A percentile compares a stretch with the other conserved stretches of the same genome.
These are phyloP conservation scores for Panonychus citri DNA, from an alignment of 1,140 invertebrate genomes.

Conservation along the genomic window DNA sequence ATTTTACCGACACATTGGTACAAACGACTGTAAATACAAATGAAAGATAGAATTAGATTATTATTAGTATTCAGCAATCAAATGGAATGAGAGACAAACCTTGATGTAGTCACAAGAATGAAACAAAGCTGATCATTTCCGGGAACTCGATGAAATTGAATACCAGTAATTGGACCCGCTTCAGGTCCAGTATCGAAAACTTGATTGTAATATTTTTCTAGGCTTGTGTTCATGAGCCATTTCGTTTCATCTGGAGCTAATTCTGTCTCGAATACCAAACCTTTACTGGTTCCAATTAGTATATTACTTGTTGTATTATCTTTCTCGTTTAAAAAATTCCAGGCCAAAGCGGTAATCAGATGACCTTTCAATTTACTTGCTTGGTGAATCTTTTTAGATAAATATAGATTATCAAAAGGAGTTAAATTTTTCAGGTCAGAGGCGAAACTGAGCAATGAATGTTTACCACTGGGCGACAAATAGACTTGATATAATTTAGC, in stretches of 20 bases:
- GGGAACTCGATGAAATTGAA: conserved; percentile 48
- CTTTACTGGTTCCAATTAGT: conserved; percentile 65
- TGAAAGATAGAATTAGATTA: too few species aligned
- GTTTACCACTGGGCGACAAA: conserved; percentile 60
- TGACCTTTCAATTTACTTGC: conserved; percentile 32
- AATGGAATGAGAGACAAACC: conserved; percentile 13
- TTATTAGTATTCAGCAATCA: not conserved
- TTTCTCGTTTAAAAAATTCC: conserved; percentile 36
- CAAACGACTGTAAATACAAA: conserved; percentile 1
- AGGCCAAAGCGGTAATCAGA: conserved; percentile 69
- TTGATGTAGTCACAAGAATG: conserved; percentile 55
- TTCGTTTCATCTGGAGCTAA: conserved; percentile 35
- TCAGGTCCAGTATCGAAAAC: conserved; percentile 28
- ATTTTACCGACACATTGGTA: conserved; percentile 4
- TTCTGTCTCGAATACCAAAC: conserved; percentile 74
- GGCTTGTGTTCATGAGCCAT: conserved; percentile 28
- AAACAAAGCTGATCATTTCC: conserved; percentile 34
- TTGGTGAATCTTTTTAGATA: conserved; percentile 40
- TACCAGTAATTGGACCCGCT: conserved; percentile 47
- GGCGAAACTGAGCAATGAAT: conserved; percentile 49
- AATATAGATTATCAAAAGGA: conserved; percentile 50
- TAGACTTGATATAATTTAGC: conserved; percentile 44
- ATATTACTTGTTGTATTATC: conserved; percentile 51
- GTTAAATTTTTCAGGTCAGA: conserved; percentile 18
- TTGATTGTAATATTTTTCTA: conserved; percentile 67